These are phyloP conservation scores for Ceyx margarethae DNA, from an alignment of 2,113 vertebrate species.

Conservation along the genomic window DNA sequence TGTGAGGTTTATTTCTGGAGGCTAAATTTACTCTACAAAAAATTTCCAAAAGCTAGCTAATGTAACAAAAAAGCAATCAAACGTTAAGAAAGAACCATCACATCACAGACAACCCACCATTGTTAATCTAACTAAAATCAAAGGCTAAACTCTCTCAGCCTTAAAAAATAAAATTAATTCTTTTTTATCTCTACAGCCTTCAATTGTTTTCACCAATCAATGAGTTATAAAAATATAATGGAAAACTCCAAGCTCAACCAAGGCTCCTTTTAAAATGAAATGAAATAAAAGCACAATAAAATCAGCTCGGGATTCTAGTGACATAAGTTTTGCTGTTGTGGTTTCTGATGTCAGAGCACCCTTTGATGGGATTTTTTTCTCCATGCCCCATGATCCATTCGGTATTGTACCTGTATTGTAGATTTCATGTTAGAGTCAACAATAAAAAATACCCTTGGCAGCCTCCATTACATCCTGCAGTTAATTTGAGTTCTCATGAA, in stretches of 20 bases:
- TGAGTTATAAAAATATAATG: background rate
- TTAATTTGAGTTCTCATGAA: conserved; percentile 31
- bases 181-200: background rate
- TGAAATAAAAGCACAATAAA: background rate
- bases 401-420: background rate
- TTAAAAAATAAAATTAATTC: conserved; percentile 16
- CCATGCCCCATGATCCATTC: background rate
- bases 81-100: background rate
- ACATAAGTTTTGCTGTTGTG: background rate
- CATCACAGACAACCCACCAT: background rate
- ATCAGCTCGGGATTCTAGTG: background rate
- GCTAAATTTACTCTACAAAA: background rate
- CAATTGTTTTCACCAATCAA: background rate
- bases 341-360: conserved; percentile 11
- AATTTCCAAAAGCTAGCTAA: background rate
- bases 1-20: conserved; percentile 1
- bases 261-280: background rate
- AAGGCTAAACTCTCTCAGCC: background rate
- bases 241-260: background rate
- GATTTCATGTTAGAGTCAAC: conserved; percentile 33
- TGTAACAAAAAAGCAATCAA: conserved; percentile 25
- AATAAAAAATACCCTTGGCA: conserved; percentile 52
- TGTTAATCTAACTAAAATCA: conserved; percentile 20
- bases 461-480: conserved; percentile 41
- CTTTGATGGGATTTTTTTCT: conserved; percentile 34